These are phyloP conservation scores for Sus cebifrons DNA, from an alignment of 2,797 vertebrate species.

Conservation along the genomic window DNA sequence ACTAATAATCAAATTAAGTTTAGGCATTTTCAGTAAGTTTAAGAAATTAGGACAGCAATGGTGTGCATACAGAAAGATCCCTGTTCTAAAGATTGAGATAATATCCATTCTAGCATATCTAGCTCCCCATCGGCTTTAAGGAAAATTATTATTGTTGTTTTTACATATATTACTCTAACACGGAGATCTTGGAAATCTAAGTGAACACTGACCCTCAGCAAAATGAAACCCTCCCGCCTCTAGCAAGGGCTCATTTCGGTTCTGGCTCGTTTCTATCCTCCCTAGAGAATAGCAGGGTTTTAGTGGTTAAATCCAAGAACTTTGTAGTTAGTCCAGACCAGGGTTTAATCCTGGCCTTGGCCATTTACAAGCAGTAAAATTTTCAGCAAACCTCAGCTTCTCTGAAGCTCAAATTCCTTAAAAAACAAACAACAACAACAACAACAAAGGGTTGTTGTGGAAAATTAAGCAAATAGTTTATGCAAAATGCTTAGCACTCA, in stretches of 20 bases:
- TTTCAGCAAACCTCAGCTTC: conserved; percentile 73
- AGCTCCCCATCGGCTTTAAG: background rate
- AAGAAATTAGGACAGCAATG: conserved; percentile 53
- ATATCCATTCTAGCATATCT: conserved; percentile 25
- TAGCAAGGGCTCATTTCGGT: conserved; percentile 51
- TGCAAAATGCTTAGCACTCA: conserved; percentile 67
- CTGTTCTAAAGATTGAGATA: conserved; percentile 24
- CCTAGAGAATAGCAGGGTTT: conserved; percentile 52
- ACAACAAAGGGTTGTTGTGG: background rate
- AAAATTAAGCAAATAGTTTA: conserved; percentile 72
- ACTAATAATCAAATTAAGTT: conserved; percentile 55
- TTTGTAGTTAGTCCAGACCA: conserved; percentile 62
- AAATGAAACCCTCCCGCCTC: conserved; percentile 20
- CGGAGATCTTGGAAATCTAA: background rate
- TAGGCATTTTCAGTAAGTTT: conserved; percentile 51
- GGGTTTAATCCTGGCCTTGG: conserved; percentile 46
- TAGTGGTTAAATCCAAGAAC: conserved; percentile 64
- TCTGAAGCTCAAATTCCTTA: conserved; percentile 70
- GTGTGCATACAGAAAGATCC: background rate
- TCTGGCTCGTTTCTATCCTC: conserved; percentile 44
- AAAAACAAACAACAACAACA: background rate
- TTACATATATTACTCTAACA: background rate
- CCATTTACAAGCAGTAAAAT: conserved; percentile 62
- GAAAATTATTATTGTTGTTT: conserved; percentile 1
- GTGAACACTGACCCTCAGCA: background rate